A percentile compares a stretch with the other conserved stretches of the same genome.
Evolutionary conservation across 2,113 vertebrate genomes (phyloP).

Genomic region (Prionailurus viverrinus): DNA sequence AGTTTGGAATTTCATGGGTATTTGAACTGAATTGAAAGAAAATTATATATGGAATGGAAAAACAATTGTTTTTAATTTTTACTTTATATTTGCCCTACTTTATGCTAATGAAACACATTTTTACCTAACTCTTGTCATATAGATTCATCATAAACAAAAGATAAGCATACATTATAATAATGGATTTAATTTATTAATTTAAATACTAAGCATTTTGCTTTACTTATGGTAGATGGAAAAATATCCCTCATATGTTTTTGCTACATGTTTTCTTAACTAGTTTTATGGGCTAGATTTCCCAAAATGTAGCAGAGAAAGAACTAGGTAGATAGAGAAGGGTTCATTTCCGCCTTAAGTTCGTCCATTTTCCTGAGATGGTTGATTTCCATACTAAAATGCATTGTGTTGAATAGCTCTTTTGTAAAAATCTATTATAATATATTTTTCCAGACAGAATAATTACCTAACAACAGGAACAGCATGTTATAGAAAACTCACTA

Average conservation of each 20-base stretch:
- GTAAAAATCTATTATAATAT: conserved; percentile 75
- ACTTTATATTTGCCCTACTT: neutral
- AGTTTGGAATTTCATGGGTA: neutral
- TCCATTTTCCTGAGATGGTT: conserved; percentile 42
- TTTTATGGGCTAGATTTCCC: conserved; percentile 3
- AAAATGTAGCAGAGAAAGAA: neutral
- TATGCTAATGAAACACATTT: neutral
- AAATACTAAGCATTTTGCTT: neutral
- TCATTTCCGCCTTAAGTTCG: conserved; percentile 50
- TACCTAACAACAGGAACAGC: conserved; percentile 59
- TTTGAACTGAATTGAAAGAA: neutral
- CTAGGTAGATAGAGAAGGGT: neutral
- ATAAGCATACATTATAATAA: neutral
- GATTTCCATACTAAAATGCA: conserved; percentile 65
- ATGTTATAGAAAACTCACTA: conserved; percentile 71
- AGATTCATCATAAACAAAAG: neutral
- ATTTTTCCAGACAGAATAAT: conserved; percentile 76
- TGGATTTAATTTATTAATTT: neutral
- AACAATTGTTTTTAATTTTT: neutral
- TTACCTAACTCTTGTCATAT: neutral
- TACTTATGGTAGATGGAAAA: neutral
- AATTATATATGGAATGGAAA: neutral
- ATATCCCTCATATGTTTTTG: neutral
- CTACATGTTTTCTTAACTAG: neutral
- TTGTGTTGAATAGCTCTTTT: conserved; percentile 63